These are phyloP conservation scores for Euwallacea fornicatus DNA, from an alignment of 1,140 invertebrate species.

Conservation along the genomic window DNA sequence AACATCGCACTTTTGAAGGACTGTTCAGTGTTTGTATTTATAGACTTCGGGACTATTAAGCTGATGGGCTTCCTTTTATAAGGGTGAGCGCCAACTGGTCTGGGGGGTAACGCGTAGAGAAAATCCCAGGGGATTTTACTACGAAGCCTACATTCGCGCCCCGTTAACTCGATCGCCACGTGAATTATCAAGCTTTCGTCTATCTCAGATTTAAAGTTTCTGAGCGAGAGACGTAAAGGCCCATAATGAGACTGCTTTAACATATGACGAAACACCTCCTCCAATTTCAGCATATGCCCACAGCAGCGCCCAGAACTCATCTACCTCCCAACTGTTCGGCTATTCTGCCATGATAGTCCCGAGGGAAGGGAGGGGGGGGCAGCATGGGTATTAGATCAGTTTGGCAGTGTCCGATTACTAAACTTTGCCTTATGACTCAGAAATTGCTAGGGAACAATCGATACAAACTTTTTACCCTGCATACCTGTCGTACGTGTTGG, in stretches of 20 bases:
- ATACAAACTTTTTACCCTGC: slow-evolving; percentile 42
- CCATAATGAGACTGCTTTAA: not conserved
- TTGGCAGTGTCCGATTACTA: not conserved
- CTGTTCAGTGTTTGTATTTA: slow-evolving; percentile 35
- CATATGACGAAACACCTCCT: not conserved
- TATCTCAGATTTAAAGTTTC: no score
- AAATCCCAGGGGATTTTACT: no score
- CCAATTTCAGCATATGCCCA: no score
- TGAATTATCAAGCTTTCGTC: no score
- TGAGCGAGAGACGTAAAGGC: no score
- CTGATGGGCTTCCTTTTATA: slow-evolving; percentile 33
- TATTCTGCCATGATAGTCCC: not conserved
- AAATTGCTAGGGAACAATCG: slow-evolving; percentile 46
- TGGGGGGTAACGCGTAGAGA: not conserved
- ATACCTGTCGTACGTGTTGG: not conserved
- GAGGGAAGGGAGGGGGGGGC: no score
- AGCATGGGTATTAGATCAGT: not conserved
- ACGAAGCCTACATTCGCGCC: no score
- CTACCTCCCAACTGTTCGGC: no score
- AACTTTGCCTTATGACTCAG: slow-evolving; percentile 40
- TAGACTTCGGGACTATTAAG: slow-evolving; percentile 27
- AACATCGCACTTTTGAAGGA: slow-evolving; percentile 40
- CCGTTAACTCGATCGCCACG: no score
- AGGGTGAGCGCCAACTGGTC: slow-evolving; percentile 14
- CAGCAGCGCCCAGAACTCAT: no score